phyloP scores from a whole-genome alignment of 2,113 vertebrate species.

The Archilochus colubris region DNA sequence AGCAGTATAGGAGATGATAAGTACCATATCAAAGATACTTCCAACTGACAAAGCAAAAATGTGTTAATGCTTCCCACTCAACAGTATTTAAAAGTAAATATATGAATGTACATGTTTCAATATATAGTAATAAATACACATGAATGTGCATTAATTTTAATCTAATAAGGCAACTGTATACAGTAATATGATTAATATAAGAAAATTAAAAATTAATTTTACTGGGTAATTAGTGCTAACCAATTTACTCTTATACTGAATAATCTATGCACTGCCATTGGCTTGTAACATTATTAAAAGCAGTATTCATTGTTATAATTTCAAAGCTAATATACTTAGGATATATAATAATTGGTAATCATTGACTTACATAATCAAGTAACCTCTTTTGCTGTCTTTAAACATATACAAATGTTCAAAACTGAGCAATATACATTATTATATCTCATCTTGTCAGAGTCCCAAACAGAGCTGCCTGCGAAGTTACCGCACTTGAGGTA shows the following conservation, averaged over 20 bases:
- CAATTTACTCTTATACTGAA: not conserved
- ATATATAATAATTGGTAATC: not conserved
- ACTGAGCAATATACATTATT: not conserved
- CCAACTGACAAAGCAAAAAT: not conserved
- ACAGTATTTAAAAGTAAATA: not conserved
- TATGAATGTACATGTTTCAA: not conserved
- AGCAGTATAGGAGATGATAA: not conserved
- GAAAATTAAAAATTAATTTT: not conserved
- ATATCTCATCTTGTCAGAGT: not conserved
- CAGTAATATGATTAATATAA: not conserved
- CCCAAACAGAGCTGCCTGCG: not conserved
- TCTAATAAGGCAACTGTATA: not conserved
- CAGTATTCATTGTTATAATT: not conserved
- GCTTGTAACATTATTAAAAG: not conserved
- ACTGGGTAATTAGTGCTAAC: not conserved
- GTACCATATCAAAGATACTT: not conserved
- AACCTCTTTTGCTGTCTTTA: not conserved
- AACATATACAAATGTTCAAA: not conserved
- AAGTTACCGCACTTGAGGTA: not conserved
- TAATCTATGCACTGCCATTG: not conserved
- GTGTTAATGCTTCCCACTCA: not conserved
- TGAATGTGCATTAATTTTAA: not conserved
- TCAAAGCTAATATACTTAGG: not conserved
- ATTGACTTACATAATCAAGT: not conserved
- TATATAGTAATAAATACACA: not conserved